Evolutionary conservation across 2,888 invertebrate genomes (phyloP).

Genomic region (Sphinx pinastri): DNA sequence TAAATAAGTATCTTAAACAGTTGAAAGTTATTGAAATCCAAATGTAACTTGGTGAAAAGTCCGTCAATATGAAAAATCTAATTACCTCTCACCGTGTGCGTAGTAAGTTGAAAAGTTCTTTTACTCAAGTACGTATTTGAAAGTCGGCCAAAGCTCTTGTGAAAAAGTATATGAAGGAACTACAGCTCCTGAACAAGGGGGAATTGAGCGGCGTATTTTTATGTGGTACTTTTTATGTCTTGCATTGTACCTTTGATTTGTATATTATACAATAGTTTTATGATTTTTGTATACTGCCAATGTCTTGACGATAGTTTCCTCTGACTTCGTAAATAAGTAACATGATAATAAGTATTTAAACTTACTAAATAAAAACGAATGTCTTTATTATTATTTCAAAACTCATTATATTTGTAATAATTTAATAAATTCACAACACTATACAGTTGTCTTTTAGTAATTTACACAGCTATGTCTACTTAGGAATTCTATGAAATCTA

Average conservation of each 20-base stretch:
- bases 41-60: neutral
- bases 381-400: too few relatives aligned
- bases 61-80: slow-evolving; percentile 19
- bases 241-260: neutral
- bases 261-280: neutral
- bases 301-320: too few relatives aligned
- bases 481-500: too few relatives aligned
- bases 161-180: slow-evolving; percentile 19
- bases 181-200: slow-evolving; percentile 2
- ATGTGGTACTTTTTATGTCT: neutral
- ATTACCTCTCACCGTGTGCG: slow-evolving; percentile 14
- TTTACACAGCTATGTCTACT: too few relatives aligned
- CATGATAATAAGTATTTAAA: too few relatives aligned
- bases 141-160: slow-evolving; percentile 23
- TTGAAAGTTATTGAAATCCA: slow-evolving; percentile 1
- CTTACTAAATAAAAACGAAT: too few relatives aligned
- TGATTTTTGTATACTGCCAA: too few relatives aligned
- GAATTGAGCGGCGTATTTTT: neutral
- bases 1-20: neutral
- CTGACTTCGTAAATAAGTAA: too few relatives aligned
- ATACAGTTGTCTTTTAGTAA: too few relatives aligned
- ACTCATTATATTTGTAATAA: too few relatives aligned
- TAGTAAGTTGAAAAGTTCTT: slow-evolving; percentile 20
- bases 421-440: too few relatives aligned
- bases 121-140: slow-evolving; percentile 20